A percentile compares a stretch with the other conserved stretches of the same genome.
Evolutionary conservation across 2,888 invertebrate species (phyloP).

Genomic region (Sarcophaga rosellei): DNA sequence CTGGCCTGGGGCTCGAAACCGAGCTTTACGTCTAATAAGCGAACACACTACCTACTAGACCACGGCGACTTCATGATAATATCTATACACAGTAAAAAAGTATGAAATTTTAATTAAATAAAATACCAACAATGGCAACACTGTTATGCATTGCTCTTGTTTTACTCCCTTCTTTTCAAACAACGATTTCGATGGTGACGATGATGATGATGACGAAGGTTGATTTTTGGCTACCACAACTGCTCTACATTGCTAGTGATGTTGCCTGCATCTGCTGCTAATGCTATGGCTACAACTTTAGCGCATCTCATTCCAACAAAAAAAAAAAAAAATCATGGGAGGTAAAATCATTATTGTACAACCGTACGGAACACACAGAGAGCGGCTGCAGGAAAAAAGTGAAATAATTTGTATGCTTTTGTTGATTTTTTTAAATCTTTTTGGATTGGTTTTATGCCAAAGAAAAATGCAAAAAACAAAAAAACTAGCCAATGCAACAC

Average conservation of each 20-base stretch:
- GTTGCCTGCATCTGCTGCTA: neutral
- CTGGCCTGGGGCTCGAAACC: too few species aligned
- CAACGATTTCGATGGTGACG: slow-evolving; percentile 4
- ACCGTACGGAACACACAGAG: slow-evolving; percentile 8
- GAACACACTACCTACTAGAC: too few species aligned
- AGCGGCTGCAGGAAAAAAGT: neutral
- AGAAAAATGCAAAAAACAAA: neutral
- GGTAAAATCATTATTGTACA: slow-evolving; percentile 37
- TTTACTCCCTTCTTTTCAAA: neutral
- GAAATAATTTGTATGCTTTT: slow-evolving; percentile 43
- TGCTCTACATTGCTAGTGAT: slow-evolving; percentile 11
- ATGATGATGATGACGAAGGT: slow-evolving; percentile 43
- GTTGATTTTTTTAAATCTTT: slow-evolving; percentile 21
- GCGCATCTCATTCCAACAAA: slow-evolving; percentile 12
- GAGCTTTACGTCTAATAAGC: too few species aligned
- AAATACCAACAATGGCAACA: neutral
- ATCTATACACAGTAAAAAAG: too few species aligned
- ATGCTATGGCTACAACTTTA: neutral
- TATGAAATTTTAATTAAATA: neutral
- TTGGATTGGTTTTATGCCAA: slow-evolving; percentile 48
- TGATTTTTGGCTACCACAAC: slow-evolving; percentile 38
- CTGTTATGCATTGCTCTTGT: neutral
- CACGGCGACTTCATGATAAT: too few species aligned
- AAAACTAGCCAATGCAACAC: neutral
- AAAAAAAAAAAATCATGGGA: slow-evolving; percentile 42